Evolutionary conservation across 2,888 invertebrate genomes (phyloP), one percentile per base, ranked within the genome.

Genomic region (Napeogenes inachia): DNA sequence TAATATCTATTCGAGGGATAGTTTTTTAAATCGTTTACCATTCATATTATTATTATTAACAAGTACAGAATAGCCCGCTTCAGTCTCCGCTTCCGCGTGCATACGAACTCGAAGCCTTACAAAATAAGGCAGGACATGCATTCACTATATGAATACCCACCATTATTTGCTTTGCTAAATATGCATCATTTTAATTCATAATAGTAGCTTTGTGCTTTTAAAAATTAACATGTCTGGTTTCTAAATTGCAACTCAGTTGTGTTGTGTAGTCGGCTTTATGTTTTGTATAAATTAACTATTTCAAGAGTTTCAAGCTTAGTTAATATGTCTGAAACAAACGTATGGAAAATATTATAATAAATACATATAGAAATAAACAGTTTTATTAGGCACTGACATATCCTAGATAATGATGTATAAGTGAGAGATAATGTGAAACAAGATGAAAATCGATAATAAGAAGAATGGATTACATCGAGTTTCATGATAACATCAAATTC

Each of bases 111-210:
- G 13, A 53, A 54, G 47, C 12, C 46, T 56, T 47, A 65, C 50
- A 62, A 55, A 55, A 60, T 53, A 63, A 58, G 54, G 54, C 35
- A 60, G 32, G 45, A 61, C 59, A 54, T 56, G 30, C 56, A 50
- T 47, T 50, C 50, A 50, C 50, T 60, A 61, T 54, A 54, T 35
- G 46, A 59, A 59, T 64, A 61, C 50, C 54, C 59, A 59, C 59
- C 54, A 61, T 65, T 62, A 65, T 65, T 65, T 62, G 62, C 62
- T 65, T 65, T 65, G 64, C 59, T 57, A 60, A 65, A 65, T 64
- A 64, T 65, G 59, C 62, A 55, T 62, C 59, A 62, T 65, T 65
- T 65, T 62, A 65, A 59, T 65, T 61, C 57, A 59, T 45, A 55
- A 54, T 50, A 53, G 54, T 55, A 55, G 33, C 46, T 60, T 54